Evolutionary conservation across 2,797 vertebrate species (phyloP).

Genomic region (Schizopygopsis pylzovi): DNA sequence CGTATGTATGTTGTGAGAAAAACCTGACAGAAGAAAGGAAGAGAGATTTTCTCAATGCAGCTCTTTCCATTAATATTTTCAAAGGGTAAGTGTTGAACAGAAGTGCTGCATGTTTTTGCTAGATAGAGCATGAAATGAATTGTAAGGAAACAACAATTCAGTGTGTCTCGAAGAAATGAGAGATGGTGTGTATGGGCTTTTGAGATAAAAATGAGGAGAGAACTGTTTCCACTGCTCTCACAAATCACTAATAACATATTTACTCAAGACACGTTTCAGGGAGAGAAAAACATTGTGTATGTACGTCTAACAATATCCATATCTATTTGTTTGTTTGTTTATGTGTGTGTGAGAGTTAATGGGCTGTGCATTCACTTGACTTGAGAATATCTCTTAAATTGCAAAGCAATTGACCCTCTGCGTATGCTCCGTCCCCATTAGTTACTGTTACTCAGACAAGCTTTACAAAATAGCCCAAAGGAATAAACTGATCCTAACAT

Average conservation of each 20-base stretch:
- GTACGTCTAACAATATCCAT: neutral
- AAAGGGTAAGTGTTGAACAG: slow-evolving; percentile 23
- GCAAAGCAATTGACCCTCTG: neutral
- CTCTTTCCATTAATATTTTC: slow-evolving; percentile 24
- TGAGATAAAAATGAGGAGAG: slow-evolving; percentile 44
- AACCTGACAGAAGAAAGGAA: neutral
- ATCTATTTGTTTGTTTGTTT: slow-evolving; percentile 2
- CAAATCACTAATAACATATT: slow-evolving; percentile 55
- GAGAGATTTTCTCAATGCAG: slow-evolving; percentile 25
- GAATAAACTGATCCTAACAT: no score
- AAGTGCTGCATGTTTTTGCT: slow-evolving; percentile 41
- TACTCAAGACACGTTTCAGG: slow-evolving; percentile 38
- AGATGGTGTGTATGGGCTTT: slow-evolving; percentile 30
- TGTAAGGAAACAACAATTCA: slow-evolving; percentile 32
- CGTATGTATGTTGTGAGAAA: neutral
- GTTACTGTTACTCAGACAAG: neutral
- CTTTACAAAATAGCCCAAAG: neutral
- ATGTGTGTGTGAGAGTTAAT: neutral
- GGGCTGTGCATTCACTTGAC: neutral
- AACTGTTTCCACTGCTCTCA: slow-evolving; percentile 30
- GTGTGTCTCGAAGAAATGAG: slow-evolving; percentile 7
- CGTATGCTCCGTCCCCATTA: neutral
- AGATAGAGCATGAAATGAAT: slow-evolving; percentile 46
- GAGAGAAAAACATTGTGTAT: slow-evolving; percentile 13
- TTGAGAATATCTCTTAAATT: slow-evolving; percentile 11